Evolutionary conservation across 2,888 invertebrate genomes (phyloP).

Genomic region (Drosophila paracracens): DNA sequence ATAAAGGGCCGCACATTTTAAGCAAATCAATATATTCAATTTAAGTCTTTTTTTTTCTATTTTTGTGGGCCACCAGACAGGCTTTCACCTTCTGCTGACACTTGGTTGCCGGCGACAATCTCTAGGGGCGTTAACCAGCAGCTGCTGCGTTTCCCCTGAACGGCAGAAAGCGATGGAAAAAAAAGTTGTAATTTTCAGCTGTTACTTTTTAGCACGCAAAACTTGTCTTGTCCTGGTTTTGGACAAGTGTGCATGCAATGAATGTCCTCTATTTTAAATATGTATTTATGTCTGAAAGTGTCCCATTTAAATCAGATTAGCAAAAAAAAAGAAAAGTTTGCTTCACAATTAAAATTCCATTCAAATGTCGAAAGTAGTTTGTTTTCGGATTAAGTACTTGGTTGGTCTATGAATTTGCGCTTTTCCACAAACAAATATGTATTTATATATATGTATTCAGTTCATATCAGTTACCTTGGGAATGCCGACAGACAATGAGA

Average conservation of each 20-base stretch:
- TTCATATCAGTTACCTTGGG: slow-evolving; percentile 23
- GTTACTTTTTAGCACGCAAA: slow-evolving; percentile 1
- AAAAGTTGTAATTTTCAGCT: background rate
- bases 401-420: background rate
- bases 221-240: background rate
- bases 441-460: slow-evolving; percentile 3
- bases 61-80: background rate
- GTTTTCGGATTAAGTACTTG: background rate
- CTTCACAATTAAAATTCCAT: background rate
- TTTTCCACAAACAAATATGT: background rate
- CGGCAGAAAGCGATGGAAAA: background rate
- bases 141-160: slow-evolving; percentile 12
- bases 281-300: background rate
- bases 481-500: slow-evolving; percentile 14
- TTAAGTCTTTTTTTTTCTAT: background rate
- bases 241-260: slow-evolving; percentile 46
- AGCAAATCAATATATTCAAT: slow-evolving; percentile 24
- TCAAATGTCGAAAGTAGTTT: background rate
- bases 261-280: slow-evolving; percentile 12
- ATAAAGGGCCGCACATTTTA: slow-evolving; percentile 7
- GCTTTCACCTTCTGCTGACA: slow-evolving; percentile 2
- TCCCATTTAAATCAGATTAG: background rate
- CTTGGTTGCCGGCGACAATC: slow-evolving; percentile 21
- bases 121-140: slow-evolving; percentile 5
- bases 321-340: background rate